Conservation (phyloP, 2,797 vertebrate species). For the Emydoidea blandingii region DNA sequence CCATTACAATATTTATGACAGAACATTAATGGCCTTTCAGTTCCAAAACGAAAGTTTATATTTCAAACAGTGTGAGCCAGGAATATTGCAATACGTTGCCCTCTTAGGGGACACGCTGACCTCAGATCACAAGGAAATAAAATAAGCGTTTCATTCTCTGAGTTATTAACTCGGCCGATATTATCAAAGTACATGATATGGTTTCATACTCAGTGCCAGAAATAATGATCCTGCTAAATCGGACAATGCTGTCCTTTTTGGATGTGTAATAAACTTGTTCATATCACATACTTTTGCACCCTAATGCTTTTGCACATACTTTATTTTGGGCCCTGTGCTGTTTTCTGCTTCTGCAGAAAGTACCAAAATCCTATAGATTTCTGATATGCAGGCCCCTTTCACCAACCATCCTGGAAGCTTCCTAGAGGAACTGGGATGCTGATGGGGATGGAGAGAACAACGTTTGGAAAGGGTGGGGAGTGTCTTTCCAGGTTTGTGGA, state of each 20-base stretch:
- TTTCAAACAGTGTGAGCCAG: accelerated
- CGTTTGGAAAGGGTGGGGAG: not conserved
- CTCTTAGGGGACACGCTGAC: not conserved
- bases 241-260: not conserved
- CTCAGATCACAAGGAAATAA: not conserved
- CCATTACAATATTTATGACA: not conserved
- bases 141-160: not conserved
- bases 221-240: not conserved
- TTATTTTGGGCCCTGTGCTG: not conserved
- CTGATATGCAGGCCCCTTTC: accelerated
- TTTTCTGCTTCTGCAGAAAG: not conserved
- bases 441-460: not conserved
- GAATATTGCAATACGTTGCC: not conserved
- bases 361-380: not conserved
- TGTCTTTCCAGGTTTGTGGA: not conserved
- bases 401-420: not conserved
- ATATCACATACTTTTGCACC: not conserved
- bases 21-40: not conserved
- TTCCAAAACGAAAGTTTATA: not conserved
- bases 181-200: not conserved
- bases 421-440: not conserved
- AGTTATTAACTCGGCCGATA: not conserved
- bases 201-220: not conserved
- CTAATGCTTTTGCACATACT: not conserved
- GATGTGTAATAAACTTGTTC: not conserved